Evolutionary conservation across 2,888 invertebrate species (phyloP).

Genomic region (Nemotelus nigrinus): DNA sequence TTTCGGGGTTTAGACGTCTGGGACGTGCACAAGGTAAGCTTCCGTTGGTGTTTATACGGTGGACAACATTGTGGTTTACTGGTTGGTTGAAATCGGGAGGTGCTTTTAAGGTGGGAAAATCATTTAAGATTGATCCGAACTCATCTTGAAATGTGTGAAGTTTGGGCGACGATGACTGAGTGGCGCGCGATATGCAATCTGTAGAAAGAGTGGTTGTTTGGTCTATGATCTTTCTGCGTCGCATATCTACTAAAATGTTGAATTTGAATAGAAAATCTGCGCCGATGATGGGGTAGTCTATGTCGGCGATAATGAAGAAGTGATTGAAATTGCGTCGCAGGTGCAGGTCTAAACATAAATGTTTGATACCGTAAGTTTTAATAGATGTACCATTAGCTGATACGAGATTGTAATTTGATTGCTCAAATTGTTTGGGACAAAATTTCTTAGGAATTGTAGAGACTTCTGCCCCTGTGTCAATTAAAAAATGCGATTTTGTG

Average conservation of each 20-base stretch:
- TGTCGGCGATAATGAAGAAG: neutral
- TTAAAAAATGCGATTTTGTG: neutral
- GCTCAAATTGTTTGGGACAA: too few relatives aligned
- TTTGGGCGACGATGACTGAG: neutral
- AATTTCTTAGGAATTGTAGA: too few relatives aligned
- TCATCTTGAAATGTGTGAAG: constrained; percentile 39
- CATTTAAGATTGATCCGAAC: constrained; percentile 45
- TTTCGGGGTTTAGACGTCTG: constrained; percentile 48
- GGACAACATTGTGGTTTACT: constrained; percentile 40
- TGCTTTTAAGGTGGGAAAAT: constrained; percentile 43
- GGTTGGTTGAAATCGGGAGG: constrained; percentile 45
- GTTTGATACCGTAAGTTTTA: constrained; percentile 8
- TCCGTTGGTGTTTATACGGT: constrained; percentile 42
- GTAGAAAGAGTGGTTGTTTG: neutral
- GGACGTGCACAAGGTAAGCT: constrained; percentile 44
- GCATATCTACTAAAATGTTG: neutral
- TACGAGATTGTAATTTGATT: neutral
- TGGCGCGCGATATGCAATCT: neutral
- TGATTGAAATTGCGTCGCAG: neutral
- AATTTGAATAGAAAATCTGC: constrained; percentile 6
- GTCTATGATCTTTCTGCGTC: neutral
- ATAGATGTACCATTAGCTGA: constrained; percentile 11
- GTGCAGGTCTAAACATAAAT: neutral
- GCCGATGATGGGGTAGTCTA: neutral
- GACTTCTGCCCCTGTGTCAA: neutral